Evolutionary conservation across 1,140 invertebrate genomes (phyloP).

Genomic region (Cheumatopsyche charites): DNA sequence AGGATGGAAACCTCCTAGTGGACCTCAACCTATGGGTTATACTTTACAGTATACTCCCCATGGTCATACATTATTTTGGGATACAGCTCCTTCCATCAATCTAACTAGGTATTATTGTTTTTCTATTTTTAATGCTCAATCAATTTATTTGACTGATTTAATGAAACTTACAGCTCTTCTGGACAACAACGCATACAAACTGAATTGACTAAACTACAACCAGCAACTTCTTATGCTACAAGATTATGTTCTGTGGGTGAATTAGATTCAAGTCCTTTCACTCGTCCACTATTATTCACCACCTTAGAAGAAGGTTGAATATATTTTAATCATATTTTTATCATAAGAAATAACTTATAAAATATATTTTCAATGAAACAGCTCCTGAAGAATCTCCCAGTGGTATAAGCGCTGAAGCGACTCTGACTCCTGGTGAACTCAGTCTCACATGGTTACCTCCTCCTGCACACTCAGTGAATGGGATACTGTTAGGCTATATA

Average conservation of each 20-base stretch:
- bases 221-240: slow-evolving; percentile 63
- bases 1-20: slow-evolving; percentile 36
- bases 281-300: slow-evolving; percentile 67
- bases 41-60: slow-evolving; percentile 38
- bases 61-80: slow-evolving; percentile 37
- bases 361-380: slow-evolving; percentile 24
- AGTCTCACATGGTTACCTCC: slow-evolving; percentile 64
- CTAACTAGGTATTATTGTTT: slow-evolving; percentile 29
- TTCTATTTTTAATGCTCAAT: neutral
- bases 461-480: slow-evolving; percentile 71
- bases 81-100: slow-evolving; percentile 32
- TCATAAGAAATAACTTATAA: slow-evolving; percentile 15
- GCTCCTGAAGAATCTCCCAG: slow-evolving; percentile 49
- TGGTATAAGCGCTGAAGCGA: slow-evolving; percentile 55
- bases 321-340: neutral
- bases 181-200: slow-evolving; percentile 31
- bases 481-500: slow-evolving; percentile 75
- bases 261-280: slow-evolving; percentile 72
- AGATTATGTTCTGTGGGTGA: slow-evolving; percentile 74
- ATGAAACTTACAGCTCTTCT: slow-evolving; percentile 11
- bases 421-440: slow-evolving; percentile 56
- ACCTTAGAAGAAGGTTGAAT: slow-evolving; percentile 75
- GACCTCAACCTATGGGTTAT: slow-evolving; percentile 33
- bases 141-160: neutral
- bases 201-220: slow-evolving; percentile 47